These are phyloP conservation scores for Psylliodes chrysocephalus DNA, from an alignment of 2,888 invertebrate genomes.

Conservation along the genomic window DNA sequence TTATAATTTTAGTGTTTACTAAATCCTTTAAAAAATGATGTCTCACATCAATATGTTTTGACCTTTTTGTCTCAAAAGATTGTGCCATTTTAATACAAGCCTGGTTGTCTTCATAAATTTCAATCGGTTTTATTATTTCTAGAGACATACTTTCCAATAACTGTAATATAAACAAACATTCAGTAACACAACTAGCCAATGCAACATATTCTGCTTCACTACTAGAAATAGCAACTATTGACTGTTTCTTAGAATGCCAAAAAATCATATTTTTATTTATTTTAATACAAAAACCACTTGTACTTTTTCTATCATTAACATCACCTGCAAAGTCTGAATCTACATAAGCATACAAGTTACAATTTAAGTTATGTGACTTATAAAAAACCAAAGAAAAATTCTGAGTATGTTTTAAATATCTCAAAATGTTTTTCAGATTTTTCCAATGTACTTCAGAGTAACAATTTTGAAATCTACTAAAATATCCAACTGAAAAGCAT, in stretches of 20 bases:
- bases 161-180: constrained; percentile 35
- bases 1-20: not conserved
- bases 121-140: constrained; percentile 18
- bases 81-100: constrained; percentile 21
- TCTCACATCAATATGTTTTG: constrained; percentile 26
- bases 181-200: constrained; percentile 31
- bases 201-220: constrained; percentile 40
- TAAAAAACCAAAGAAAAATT: constrained; percentile 32
- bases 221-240: constrained; percentile 34
- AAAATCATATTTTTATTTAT: constrained; percentile 35
- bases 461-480: constrained; percentile 43
- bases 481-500: constrained; percentile 39
- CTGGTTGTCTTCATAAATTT: constrained; percentile 29
- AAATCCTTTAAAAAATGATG: constrained; percentile 22
- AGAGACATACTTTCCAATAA: constrained; percentile 27
- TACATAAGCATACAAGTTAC: constrained; percentile 8
- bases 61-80: constrained; percentile 35
- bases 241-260: constrained; percentile 43
- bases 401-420: constrained; percentile 24
- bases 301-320: constrained; percentile 33
- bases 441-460: constrained; percentile 34
- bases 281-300: constrained; percentile 39
- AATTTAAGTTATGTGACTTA: constrained; percentile 10
- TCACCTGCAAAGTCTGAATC: constrained; percentile 22
- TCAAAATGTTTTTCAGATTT: constrained; percentile 33